Evolutionary conservation across 1,140 invertebrate genomes (phyloP).

Genomic region (Caenorhabditis tropicalis): DNA sequence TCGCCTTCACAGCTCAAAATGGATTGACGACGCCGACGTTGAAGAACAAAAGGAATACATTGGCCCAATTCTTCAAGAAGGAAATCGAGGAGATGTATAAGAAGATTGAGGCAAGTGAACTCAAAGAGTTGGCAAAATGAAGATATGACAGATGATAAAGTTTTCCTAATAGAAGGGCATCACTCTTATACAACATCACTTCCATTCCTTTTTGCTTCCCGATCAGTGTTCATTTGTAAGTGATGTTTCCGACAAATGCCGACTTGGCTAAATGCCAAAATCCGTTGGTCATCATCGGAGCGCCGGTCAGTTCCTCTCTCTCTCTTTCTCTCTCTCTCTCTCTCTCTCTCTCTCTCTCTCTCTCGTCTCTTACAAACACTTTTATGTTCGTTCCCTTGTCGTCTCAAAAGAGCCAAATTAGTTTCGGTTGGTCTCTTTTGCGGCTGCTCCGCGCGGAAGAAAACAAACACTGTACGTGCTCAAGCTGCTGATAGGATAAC

Average conservation of each 20-base stretch:
- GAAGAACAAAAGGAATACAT: slow-evolving; percentile 2
- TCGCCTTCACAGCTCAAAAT: not conserved
- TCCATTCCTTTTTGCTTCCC: not conserved
- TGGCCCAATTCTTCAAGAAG: slow-evolving; percentile 11
- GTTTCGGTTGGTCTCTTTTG: slow-evolving; percentile 31
- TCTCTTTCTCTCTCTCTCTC: not conserved
- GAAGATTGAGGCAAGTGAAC: slow-evolving; percentile 24
- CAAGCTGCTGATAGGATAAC: slow-evolving; percentile 43
- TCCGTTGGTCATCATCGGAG: not conserved
- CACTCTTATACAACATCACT: no score
- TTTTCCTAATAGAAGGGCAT: no score
- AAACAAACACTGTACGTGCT: slow-evolving; percentile 42
- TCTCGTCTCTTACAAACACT: not conserved
- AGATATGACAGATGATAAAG: not conserved
- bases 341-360: not conserved
- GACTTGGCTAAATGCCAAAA: slow-evolving; percentile 6
- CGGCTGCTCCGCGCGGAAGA: slow-evolving; percentile 28
- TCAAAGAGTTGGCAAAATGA: not conserved
- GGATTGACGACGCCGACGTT: slow-evolving; percentile 19
- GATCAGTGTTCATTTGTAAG: not conserved
- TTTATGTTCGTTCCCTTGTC: not conserved
- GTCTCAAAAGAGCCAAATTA: slow-evolving; percentile 8
- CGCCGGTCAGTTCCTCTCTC: no score
- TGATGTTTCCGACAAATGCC: no score
- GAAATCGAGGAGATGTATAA: slow-evolving; percentile 11